Base-by-base conservation (phyloP, 1,140 invertebrate genomes). In the Lineus longissimus region DNA sequence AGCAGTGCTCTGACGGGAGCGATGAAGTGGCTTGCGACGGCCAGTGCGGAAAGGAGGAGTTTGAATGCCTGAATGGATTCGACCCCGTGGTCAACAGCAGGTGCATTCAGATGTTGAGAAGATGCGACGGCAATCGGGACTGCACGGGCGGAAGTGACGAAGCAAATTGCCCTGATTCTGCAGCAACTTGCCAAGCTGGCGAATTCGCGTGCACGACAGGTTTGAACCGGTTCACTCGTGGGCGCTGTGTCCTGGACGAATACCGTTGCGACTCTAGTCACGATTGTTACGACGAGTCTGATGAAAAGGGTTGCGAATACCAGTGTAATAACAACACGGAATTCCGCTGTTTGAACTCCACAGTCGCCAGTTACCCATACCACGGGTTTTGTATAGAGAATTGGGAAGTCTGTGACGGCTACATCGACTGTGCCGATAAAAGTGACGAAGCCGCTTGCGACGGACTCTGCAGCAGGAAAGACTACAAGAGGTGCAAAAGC, bases 1-100 rank as follows among this genome's bases (percentile, higher is more conserved):
- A 51, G n/a, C 47, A 51, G n/a, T 51, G 47, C n/a, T 6, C 47
- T 27, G 47, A 51, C n/a, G 47, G 47, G 19, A 51, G 47, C n/a
- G 47, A 51, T 27, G 47, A 51, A n/a, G 19, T 51, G n/a, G 47
- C n/a, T 27, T 51, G 47, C 47, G 6, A n/a, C n/a, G 47, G 47
- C n/a, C n/a, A 27, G 19, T 51, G 47, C 47, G 47, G 25, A 6
- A n/a, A 9, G n/a, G 47, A 27, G 47, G 47, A 19, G 47, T 51
- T 51, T 51, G 19, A 27, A 27, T 51, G 47, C 47, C 19, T 4
- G n/a, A 6, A 6, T 23, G 47, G 47, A 19, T 19, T 7, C 25
- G 47, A 51, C 47, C n/a, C 25, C n/a, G 47, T n/a, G 4, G 25
- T 27, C 6, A 51, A 51, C n/a, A 19, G 47, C n/a, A 4, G 25